Percentiles rank a stretch among this genome's conserved stretches.
phyloP scores from a whole-genome alignment of 1,140 invertebrate species.

The Microplitis demolitor region DNA sequence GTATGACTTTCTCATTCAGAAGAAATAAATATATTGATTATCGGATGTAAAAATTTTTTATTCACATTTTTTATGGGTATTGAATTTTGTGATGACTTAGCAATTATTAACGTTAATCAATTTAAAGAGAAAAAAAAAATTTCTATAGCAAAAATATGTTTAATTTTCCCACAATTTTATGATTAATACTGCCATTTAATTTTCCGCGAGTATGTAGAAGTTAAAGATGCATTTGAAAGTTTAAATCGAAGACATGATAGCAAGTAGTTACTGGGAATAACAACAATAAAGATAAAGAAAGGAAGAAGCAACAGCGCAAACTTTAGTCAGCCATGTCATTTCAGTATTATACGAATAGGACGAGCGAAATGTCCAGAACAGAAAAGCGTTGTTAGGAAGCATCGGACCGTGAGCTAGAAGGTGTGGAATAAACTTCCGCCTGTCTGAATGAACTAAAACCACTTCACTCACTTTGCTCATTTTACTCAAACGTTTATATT shows the following conservation, averaged over 20 bases:
- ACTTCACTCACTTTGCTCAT: constrained; percentile 15
- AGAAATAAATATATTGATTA: too few relatives aligned
- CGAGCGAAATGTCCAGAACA: constrained; percentile 40
- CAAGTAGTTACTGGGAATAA: constrained; percentile 41
- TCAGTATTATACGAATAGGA: constrained; percentile 26
- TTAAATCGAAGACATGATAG: constrained; percentile 30
- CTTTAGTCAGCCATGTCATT: constrained; percentile 14
- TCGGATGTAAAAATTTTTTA: too few relatives aligned
- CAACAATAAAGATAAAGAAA: constrained; percentile 34
- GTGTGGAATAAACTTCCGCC: constrained; percentile 41
- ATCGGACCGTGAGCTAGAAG: constrained; percentile 17
- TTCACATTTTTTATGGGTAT: too few relatives aligned
- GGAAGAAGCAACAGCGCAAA: background rate
- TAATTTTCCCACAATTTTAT: too few relatives aligned
- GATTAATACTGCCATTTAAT: too few relatives aligned
- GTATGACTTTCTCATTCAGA: too few relatives aligned
- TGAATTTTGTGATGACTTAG: too few relatives aligned
- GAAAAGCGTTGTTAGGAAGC: constrained; percentile 17
- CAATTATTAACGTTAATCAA: too few relatives aligned
- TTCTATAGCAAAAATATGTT: too few relatives aligned
- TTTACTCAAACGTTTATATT: constrained; percentile 7
- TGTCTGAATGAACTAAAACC: constrained; percentile 27
- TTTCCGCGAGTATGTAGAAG: too few relatives aligned
- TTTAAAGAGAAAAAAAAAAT: too few relatives aligned
- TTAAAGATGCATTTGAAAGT: too few relatives aligned